phyloP scores from a whole-genome alignment of 2,113 vertebrate genomes.

The Andinoacara biseriatus region DNA sequence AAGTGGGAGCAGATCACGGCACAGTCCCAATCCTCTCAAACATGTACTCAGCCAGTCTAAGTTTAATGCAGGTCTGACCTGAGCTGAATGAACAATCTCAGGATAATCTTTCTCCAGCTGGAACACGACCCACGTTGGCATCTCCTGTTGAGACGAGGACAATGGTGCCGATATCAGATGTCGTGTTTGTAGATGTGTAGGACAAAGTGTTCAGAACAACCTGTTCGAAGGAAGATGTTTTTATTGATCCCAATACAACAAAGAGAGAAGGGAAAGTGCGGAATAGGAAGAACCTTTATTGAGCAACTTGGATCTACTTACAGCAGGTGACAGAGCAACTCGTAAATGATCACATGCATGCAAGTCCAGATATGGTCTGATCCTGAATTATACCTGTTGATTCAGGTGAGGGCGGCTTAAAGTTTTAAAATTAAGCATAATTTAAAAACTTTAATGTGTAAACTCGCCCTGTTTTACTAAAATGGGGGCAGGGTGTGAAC shows the following conservation, averaged over 20 bases:
- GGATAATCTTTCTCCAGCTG: conserved; percentile 20
- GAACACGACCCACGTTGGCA: neutral
- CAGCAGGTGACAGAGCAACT: neutral
- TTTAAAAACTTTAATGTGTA: too few relatives aligned
- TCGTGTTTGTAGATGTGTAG: neutral
- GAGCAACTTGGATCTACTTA: neutral
- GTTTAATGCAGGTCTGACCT: conserved; percentile 22
- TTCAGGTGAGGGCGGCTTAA: too few relatives aligned
- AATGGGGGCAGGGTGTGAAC: too few relatives aligned
- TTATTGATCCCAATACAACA: neutral
- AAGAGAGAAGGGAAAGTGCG: neutral
- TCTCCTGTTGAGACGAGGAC: neutral
- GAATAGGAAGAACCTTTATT: neutral
- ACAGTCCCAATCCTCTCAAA: conserved; percentile 31
- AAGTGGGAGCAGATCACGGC: neutral
- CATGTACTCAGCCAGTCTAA: conserved; percentile 1
- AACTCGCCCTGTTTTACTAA: too few relatives aligned
- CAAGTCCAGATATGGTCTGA: too few relatives aligned
- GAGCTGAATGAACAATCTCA: conserved; percentile 1
- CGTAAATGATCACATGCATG: too few relatives aligned
- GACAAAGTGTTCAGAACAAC: conserved; percentile 1
- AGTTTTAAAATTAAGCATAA: too few relatives aligned
- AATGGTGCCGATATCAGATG: neutral
- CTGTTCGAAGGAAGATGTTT: neutral
- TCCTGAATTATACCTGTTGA: too few relatives aligned